Evolutionary conservation across 2,113 vertebrate genomes (phyloP).

Genomic region (Oxyruncus cristatus): DNA sequence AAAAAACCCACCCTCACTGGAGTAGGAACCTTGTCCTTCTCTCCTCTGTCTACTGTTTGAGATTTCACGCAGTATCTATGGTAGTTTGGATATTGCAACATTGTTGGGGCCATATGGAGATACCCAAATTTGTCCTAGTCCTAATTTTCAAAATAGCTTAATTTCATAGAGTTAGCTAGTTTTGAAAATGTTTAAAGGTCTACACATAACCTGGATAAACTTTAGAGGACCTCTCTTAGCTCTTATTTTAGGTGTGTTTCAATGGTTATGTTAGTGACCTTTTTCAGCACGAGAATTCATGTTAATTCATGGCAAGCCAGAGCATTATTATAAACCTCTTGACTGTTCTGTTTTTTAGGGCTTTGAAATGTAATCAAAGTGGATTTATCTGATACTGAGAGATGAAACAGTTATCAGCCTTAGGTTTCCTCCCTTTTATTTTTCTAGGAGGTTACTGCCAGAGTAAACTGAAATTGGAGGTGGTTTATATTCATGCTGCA

Average conservation of each 20-base stretch:
- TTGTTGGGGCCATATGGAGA: background rate
- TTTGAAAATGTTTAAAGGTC: background rate
- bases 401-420: constrained; percentile 5
- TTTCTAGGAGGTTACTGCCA: constrained; percentile 15
- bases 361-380: constrained; percentile 45
- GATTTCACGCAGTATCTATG: background rate
- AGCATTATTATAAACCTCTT: background rate
- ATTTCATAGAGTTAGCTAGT: background rate
- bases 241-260: background rate
- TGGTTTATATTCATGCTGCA: constrained; percentile 42
- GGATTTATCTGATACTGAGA: constrained; percentile 7
- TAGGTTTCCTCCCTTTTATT: constrained; percentile 31
- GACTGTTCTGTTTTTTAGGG: background rate
- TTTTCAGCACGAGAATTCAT: background rate
- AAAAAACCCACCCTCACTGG: background rate
- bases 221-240: background rate
- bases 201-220: background rate
- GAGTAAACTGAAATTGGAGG: constrained; percentile 58
- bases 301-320: constrained; percentile 19
- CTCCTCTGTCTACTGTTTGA: background rate
- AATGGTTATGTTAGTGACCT: background rate
- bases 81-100: background rate
- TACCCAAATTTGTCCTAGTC: background rate
- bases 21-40: background rate
- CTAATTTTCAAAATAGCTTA: background rate